Evolutionary conservation across 2,113 vertebrate genomes (phyloP).

Genomic region (Irena cyanogastra): DNA sequence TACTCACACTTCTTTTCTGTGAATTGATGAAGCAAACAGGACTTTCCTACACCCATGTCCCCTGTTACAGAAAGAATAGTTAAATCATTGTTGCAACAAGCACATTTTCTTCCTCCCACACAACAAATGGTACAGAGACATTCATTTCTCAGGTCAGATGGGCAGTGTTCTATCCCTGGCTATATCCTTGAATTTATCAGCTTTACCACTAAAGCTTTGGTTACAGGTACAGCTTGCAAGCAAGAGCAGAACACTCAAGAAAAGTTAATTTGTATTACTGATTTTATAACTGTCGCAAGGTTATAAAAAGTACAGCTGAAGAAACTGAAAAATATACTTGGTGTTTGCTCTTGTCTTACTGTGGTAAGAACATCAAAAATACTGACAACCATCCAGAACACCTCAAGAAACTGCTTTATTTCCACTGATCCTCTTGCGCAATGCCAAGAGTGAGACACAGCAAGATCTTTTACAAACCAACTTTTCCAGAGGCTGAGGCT

Average conservation of each 20-base stretch:
- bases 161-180: not conserved
- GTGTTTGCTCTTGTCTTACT: not conserved
- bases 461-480: not conserved
- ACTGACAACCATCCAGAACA: not conserved
- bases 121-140: not conserved
- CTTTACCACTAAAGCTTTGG: not conserved
- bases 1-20: conserved; percentile 99
- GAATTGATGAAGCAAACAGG: conserved; percentile 96
- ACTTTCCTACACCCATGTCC: conserved; percentile 98
- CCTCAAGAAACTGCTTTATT: not conserved
- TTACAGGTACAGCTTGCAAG: not conserved
- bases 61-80: conserved; percentile 71
- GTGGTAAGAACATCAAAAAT: not conserved
- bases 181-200: not conserved
- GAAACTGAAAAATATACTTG: not conserved
- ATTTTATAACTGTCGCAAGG: not conserved
- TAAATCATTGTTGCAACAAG: not conserved
- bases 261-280: not conserved
- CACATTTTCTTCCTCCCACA: not conserved
- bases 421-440: not conserved
- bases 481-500: not conserved
- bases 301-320: not conserved
- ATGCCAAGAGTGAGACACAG: not conserved
- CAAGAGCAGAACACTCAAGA: not conserved
- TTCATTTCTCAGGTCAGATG: not conserved